Evolutionary conservation across 2,888 invertebrate species (phyloP), one percentile per base, ranked within the genome.

Genomic region (Rhingia rostrata): DNA sequence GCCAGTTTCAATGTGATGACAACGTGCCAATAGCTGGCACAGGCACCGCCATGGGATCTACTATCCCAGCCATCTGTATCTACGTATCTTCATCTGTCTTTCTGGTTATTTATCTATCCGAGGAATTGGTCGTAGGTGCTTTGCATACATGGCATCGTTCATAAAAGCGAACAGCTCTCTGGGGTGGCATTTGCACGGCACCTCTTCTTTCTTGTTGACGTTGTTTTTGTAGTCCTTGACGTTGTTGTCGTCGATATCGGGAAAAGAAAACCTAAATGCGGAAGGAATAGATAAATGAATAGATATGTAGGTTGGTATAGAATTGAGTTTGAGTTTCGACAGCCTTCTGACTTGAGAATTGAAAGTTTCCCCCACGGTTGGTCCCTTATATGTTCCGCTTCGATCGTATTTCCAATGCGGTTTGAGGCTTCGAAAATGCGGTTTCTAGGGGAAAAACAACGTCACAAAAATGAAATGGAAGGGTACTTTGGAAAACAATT

Each of bases 241-340:
- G 47, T 51, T 47, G 56, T 73, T 41, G 53, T 63, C 61, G 49
- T 53, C 41, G 73, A 74, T 79, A 72, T 67, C 72, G 78, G 78
- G 51, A 73, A 67, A 78, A 74, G 73, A 73, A 69, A 79, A 79
- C 78, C 73, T 58, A 69, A 78, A 78, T 83, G 73, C 78, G 73
- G 78, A 79, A 78, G 83, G 73, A 83, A 79, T 84, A 80, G 79
- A 84, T 84, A 84, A 84, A 80, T 80, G 80, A 60, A 75, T 56
- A 79, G 84, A 84, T 84, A 84, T 39, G 47, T 73, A 22, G 22
- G 47, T 73, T 9, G 22, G 22, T 32, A 58, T 30, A 82, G 74
- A 80, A 80, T 84, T 66, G 79, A 84, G 84, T 80, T 84, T 66
- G 79, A 84, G 84, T 80, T 84, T 84, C 84, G 75, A 79, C 79